Base-by-base conservation (phyloP, 2,888 invertebrate genomes). In the Aleiodes leptofemur region DNA sequence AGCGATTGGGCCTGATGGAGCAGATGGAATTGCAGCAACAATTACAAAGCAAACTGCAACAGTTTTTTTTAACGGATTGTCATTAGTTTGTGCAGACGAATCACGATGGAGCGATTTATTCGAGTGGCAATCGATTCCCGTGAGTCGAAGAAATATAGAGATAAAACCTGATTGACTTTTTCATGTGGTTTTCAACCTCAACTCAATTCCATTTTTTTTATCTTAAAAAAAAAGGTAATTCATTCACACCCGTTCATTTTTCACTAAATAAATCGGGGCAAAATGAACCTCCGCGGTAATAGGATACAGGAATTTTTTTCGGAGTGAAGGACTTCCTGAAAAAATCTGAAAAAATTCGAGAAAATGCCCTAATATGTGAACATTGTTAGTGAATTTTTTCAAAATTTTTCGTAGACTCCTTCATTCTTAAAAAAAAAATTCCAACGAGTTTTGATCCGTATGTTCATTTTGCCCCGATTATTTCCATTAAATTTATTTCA, bases 61-160 rank as follows among this genome's bases (percentile, higher is more conserved):
- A 23, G 43, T 64, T 64, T 64, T 48, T 64, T 34, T 34, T 34
- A 34, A 16, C 29, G 16, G 16, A 64, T 64, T 48, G 48, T 64
- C 70, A 59, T 59, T 71, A 48, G 57, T 70, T 70, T 23, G 57
- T 56, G 13, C 29, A 56, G 51, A 70, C 83, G 82, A 84, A 81
- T 83, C 84, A 84, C 78, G 77, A 73, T 76, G 76, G 64, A 61
- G 69, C 75, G 77, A 82, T 82, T 78, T 72, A 78, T 76, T 72
- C 68, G 66, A 59, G 68, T 34, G 57, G 16, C 50, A 34, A 73
- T 73, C 68, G 43, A 69, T 73, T 50, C 57, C 16, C 50, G 0
- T 29, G 50, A 14, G 50, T 29, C 7, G 23, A 16, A 16, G 64
- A 23, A 64, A 48, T 11, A 43, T 43, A 43, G 64, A 43, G 61